These are phyloP conservation scores for Tiphia femorata DNA, from an alignment of 2,888 invertebrate genomes.

Conservation along the genomic window DNA sequence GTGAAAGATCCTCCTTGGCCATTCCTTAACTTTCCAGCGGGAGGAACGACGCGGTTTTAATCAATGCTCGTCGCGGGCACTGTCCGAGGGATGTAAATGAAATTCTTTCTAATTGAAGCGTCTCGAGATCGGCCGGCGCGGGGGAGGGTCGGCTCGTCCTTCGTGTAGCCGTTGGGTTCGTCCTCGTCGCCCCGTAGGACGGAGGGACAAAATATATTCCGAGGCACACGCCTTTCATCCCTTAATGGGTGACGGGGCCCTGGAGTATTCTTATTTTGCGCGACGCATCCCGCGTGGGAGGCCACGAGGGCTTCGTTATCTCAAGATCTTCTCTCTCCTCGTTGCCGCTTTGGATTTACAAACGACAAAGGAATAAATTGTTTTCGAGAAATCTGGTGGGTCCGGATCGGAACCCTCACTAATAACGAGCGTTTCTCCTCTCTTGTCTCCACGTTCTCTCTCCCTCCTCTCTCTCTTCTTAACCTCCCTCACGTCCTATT, in stretches of 20 bases:
- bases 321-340: conserved; percentile 36
- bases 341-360: conserved; percentile 15
- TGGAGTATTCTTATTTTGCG: conserved; percentile 26
- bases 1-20: too few relatives aligned
- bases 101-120: conserved; percentile 2
- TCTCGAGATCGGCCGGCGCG: background rate
- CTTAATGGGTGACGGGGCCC: conserved; percentile 14
- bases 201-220: too few relatives aligned
- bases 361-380: conserved; percentile 46
- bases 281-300: conserved; percentile 6
- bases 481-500: too few relatives aligned
- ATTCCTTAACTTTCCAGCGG: too few relatives aligned
- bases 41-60: too few relatives aligned
- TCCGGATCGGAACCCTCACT: conserved; percentile 43
- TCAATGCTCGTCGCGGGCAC: background rate
- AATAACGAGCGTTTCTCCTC: conserved; percentile 29
- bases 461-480: conserved; percentile 8
- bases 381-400: conserved; percentile 33
- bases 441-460: conserved; percentile 2
- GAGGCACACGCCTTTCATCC: conserved; percentile 1
- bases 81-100: background rate
- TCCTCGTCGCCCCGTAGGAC: too few relatives aligned
- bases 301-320: conserved; percentile 33
- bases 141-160: too few relatives aligned
- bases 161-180: too few relatives aligned